Base-by-base conservation (phyloP, 64 coral and sea anemone species). In the Pachyseris speciosa region DNA sequence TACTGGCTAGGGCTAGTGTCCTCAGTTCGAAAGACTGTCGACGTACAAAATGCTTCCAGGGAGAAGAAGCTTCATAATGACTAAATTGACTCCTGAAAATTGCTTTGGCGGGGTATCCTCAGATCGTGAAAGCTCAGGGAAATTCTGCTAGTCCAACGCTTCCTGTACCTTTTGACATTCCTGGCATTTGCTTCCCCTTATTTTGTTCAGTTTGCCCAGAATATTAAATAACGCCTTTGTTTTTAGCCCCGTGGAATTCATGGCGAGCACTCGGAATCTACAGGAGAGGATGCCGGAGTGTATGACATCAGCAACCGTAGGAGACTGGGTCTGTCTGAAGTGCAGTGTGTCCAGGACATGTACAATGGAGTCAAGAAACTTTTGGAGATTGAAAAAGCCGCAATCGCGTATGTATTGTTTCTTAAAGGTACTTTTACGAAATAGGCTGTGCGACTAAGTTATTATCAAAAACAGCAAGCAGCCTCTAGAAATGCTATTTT, bases 301-400 rank as follows among this genome's bases (percentile, higher is more conserved):
- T 94, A 63, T 74, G 92, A 94, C 53, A 94, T 94, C 92, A 88
- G 84, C 64, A 94, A 94, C 92, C 64, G 78, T 2, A 32, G 92
- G 42, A 74, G 92, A 25, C 34, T 94, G 58, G 92, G 92, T 64
- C 42, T 87, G 39, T 94, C 91, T 49, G 91, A 94, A 70, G 91
- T 94, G 31, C 84, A 94, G 64, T 87, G 84, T 32, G 92, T 94
- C 16, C 92, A 94, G 38, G 92, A 94, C 67, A 94, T 94, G 92
- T 94, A 94, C 77, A 94, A 94, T 73, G 92, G 92, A 80, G 92
- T 94, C 34, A 94, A 94, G 55, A 88, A 80, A 73, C 84, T 94
- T 17, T 27, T 88, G 66, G 85, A 78, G 25, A 86, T 86, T 32
- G 91, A 94, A 36, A 66, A 87, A 58, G 91, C 48, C 1, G 76